These are phyloP conservation scores for Drosophila suzukii DNA, from an alignment of 1,140 invertebrate genomes.

Conservation along the genomic window DNA sequence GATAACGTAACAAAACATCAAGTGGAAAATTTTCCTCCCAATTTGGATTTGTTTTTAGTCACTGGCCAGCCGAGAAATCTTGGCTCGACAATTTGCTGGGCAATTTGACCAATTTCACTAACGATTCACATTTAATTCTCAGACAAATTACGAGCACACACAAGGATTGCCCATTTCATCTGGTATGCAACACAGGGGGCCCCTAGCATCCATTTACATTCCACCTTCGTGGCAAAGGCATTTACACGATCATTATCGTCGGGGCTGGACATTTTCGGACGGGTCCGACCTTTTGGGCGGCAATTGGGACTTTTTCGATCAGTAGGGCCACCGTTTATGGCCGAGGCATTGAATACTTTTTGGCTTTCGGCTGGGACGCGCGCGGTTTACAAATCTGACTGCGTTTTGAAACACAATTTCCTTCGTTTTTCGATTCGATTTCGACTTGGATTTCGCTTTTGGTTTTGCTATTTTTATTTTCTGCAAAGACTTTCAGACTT, in stretches of 20 bases:
- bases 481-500: conserved; percentile 37
- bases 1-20: conserved; percentile 1
- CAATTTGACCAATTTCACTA: conserved; percentile 17
- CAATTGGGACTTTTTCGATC: conserved; percentile 15
- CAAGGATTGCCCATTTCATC: conserved; percentile 23
- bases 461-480: conserved; percentile 25
- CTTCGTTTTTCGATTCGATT: conserved; percentile 17
- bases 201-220: conserved; percentile 26
- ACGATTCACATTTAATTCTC: conserved; percentile 30
- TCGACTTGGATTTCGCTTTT: conserved; percentile 12
- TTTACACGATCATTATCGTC: conserved; percentile 41
- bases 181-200: conserved; percentile 7
- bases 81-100: conserved; percentile 18
- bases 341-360: conserved; percentile 74
- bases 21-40: conserved; percentile 27
- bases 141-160: conserved; percentile 18
- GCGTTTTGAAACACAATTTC: conserved; percentile 43
- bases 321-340: conserved; percentile 59
- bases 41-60: conserved; percentile 5
- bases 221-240: conserved; percentile 24
- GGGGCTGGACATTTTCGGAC: conserved; percentile 33
- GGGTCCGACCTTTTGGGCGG: conserved; percentile 27
- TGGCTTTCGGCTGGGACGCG: conserved; percentile 51
- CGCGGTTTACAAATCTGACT: conserved; percentile 51
- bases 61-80: conserved; percentile 11